These are phyloP conservation scores for Psittacula cyanocephala DNA, from an alignment of 2,113 vertebrate species.

Conservation along the genomic window DNA sequence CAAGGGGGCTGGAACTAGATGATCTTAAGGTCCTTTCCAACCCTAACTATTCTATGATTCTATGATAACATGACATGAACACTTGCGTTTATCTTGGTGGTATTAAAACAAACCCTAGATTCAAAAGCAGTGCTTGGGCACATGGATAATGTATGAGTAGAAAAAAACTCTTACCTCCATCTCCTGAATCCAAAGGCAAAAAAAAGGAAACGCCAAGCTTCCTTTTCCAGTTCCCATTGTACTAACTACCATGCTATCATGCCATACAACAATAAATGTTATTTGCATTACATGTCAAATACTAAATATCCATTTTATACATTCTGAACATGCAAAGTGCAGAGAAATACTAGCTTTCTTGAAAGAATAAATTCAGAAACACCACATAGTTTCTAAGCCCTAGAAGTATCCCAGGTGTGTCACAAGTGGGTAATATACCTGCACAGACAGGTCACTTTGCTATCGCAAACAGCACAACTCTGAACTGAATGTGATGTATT, in stretches of 20 bases:
- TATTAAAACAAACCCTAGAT: neutral
- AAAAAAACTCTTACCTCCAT: neutral
- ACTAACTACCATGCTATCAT: neutral
- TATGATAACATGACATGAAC: neutral
- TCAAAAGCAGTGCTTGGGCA: neutral
- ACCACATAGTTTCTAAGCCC: neutral
- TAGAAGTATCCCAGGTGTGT: neutral
- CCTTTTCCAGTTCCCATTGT: neutral
- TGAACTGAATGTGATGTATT: neutral
- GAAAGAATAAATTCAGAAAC: neutral
- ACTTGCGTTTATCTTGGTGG: neutral
- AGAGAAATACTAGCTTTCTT: neutral
- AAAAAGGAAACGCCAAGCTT: neutral
- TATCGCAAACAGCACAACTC: neutral
- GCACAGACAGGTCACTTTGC: neutral
- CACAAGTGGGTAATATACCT: neutral
- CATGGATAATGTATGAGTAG: neutral
- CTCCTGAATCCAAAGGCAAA: neutral
- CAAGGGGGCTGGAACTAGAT: too few relatives aligned
- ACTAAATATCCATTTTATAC: neutral
- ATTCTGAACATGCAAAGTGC: neutral
- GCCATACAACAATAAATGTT: neutral
- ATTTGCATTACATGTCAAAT: fast-evolving
- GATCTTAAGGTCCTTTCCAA: too few relatives aligned
- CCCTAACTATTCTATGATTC: too few relatives aligned